Base-by-base conservation (phyloP, 35 echinoderm and acorn worm species). In the Nesometra sesokonis region DNA sequence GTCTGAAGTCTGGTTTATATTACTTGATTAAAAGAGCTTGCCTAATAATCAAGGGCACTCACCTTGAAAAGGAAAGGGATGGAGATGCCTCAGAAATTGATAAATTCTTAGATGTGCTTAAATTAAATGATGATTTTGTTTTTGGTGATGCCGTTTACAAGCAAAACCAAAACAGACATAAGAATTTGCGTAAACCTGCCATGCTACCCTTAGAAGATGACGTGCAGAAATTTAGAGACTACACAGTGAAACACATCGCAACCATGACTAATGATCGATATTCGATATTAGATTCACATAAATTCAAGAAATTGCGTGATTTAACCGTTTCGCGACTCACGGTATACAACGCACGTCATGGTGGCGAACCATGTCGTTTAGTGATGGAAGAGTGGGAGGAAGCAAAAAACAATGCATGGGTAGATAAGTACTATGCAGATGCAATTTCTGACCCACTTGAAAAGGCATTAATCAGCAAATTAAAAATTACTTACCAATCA, bases 321-420 rank as follows among this genome's bases (percentile, higher is more conserved):
- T 23, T 89, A 29, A 46, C 84, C 23, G 90, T 88, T 21, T n/a
- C 87, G 32, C 33, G 94, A 19, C 79, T 97, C 0, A 97, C 88
- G 29, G 17, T 93, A 1, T 97, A 88, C 52, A 97, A 97, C 85
- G 88, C 88, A 0, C 79, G 94, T 31, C 78, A 88, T 36, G 88
- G 94, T 30, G 90, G 94, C 17, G 91, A 97, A 35, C 91, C 94
- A 0, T 37, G 79, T 46, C 47, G 88, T 31, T 52, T 97, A 2
- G 31, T 39, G 19, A 43, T 93, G 8, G 57, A 85, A 82, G 83
- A 91, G 30, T 97, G 94, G 88, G 43, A 87, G 33, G 91, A 97
- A 33, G 88, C 90, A 13, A 67, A 87, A 29, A 31, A 35, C 13
- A 81, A 77, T 37, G 80, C 82, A 21, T 97, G 94, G 91, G 39